Evolutionary conservation across 1,140 invertebrate genomes (phyloP), one percentile per base, ranked within the genome.

Genomic region (Melipona quadrifasciata): DNA sequence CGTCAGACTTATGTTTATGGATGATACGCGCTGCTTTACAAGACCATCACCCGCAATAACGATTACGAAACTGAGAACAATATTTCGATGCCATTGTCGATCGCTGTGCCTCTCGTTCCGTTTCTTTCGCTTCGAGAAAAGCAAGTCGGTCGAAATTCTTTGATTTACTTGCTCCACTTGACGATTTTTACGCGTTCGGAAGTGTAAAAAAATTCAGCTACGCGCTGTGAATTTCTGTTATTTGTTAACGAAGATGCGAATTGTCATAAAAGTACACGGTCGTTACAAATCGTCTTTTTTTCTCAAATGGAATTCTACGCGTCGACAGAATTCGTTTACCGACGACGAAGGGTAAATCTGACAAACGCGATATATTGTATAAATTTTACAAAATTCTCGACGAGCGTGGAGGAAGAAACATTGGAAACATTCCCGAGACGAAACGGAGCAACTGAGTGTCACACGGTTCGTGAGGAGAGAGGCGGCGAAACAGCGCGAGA

Each of bases 1-100:
- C 70, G 82, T 64, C 61, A 51, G 75, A 61, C 67, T 84, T 84
- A 84, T 79, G 76, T 84, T 71, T 84, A 84, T 79, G 82, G 55
- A 84, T 84, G 82, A 61, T 84, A 84, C 75, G 53, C 53, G 67
- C n/a, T 17, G 72, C 51, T 53, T 77, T 77, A 82, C 73, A 57
- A 77, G 61, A 24, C 31, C 80, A 82, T 57, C 80, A 58, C n/a
- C 53, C 51, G 73, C n/a, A 76, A 77, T 82, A 82, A 82, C 80
- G 64, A 82, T 82, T 82, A 82, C 21, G 80, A 82, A 82, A 82
- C 72, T 47, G 39, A 76, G 72, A 67, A 75, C 58, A 47, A 47
- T 67, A 55, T 82, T 73, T 82, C 58, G 58, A 57, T 53, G 4
- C 31, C 31, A 24, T 53, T 71, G 34, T 47, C 77, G 27, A 27